These are phyloP conservation scores for Parnassius orleans DNA, from an alignment of 2,888 invertebrate genomes.

Conservation along the genomic window DNA sequence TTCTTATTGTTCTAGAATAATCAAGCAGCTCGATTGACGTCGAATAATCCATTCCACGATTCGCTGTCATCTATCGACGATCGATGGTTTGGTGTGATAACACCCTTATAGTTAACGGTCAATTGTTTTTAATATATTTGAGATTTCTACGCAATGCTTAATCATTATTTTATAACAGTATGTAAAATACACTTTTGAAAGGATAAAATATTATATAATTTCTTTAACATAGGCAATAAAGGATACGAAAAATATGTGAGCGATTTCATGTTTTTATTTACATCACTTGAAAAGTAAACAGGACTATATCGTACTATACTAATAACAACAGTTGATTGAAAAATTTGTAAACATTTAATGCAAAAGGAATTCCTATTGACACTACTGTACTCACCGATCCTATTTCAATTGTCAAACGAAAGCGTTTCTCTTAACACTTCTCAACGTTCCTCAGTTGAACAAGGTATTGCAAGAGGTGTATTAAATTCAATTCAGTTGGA, in stretches of 20 bases:
- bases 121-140: too few species aligned
- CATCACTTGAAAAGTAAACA: conserved; percentile 9
- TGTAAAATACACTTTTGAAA: neutral
- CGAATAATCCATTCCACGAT: too few species aligned
- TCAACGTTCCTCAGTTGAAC: neutral
- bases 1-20: too few species aligned
- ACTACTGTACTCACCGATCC: neutral
- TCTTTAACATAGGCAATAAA: too few species aligned
- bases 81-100: too few species aligned
- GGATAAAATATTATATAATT: neutral
- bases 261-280: conserved; percentile 10
- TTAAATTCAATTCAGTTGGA: conserved; percentile 26
- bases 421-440: neutral
- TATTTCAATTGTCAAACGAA: conserved; percentile 1
- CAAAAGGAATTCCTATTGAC: conserved; percentile 4
- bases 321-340: conserved; percentile 10
- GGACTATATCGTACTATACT: conserved; percentile 3
- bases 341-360: conserved; percentile 14
- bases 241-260: neutral
- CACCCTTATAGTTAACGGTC: too few species aligned
- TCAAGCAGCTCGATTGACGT: too few species aligned
- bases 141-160: too few species aligned
- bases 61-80: too few species aligned
- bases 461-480: neutral
- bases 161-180: too few species aligned